phyloP scores from a whole-genome alignment of 2,113 vertebrate genomes.

The Leuciscus idus region DNA sequence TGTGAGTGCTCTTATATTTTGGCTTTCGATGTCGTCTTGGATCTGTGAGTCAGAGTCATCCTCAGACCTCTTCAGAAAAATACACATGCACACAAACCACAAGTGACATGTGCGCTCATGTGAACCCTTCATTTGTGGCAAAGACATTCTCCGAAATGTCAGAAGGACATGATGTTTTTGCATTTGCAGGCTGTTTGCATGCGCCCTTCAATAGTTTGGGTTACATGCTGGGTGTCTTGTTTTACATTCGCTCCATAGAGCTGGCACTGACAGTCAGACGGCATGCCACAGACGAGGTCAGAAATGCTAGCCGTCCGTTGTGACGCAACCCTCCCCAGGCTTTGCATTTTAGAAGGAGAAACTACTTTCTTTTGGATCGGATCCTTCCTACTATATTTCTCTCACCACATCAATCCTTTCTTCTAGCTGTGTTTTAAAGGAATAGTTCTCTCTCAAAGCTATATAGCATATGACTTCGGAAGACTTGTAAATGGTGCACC shows the following conservation, averaged over 20 bases:
- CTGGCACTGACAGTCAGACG: slow-evolving; percentile 13
- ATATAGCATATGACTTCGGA: not conserved
- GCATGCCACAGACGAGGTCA: slow-evolving; percentile 24
- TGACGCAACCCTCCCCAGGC: slow-evolving; percentile 34
- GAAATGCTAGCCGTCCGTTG: not conserved
- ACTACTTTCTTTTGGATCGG: not conserved
- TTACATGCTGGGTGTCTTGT: slow-evolving; percentile 25
- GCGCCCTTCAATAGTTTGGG: slow-evolving; percentile 12
- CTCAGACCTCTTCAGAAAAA: not conserved
- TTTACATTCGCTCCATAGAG: slow-evolving; percentile 27
- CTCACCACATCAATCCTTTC: slow-evolving; percentile 8
- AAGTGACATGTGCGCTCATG: not conserved
- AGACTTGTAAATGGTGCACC: not conserved
- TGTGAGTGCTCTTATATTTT: slow-evolving; percentile 1
- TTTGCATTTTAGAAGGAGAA: slow-evolving; percentile 28
- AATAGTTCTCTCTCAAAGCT: not conserved
- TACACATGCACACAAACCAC: not conserved
- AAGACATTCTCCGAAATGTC: not conserved
- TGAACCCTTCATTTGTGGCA: not conserved
- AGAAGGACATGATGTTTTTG: not conserved
- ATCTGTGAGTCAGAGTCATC: slow-evolving; percentile 2
- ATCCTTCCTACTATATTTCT: not conserved
- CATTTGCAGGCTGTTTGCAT: slow-evolving; percentile 9
- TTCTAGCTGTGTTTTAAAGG: not conserved
- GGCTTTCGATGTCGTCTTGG: not conserved